Percentiles rank a stretch among this genome's conserved stretches.
Evolutionary conservation across 2,888 invertebrate species (phyloP).

Genomic region (Leuctra nigra): DNA sequence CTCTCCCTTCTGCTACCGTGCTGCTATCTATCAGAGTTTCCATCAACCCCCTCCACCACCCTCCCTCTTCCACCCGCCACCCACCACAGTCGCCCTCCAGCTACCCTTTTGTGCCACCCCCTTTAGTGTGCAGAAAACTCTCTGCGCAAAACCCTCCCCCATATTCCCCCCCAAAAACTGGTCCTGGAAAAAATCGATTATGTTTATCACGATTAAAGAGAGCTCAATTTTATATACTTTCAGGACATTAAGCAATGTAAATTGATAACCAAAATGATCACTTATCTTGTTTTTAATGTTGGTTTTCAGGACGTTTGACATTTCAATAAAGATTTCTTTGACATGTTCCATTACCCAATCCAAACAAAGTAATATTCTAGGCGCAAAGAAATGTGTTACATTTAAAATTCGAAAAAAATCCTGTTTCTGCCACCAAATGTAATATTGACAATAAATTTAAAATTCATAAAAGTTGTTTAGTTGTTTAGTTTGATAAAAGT

Average conservation of each 20-base stretch:
- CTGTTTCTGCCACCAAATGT: no score
- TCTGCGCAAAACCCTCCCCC: conserved; percentile 15
- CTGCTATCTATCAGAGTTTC: conserved; percentile 19
- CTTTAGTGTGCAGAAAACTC: conserved; percentile 19
- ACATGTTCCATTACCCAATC: no score
- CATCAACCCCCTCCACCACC: conserved; percentile 11
- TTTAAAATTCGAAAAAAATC: no score
- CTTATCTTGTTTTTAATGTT: no score
- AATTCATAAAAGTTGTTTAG: no score
- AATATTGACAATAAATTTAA: no score
- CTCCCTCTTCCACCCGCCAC: neutral
- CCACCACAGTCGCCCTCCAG: no score
- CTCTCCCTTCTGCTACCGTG: conserved; percentile 8
- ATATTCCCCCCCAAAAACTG: conserved; percentile 12
- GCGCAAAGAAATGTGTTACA: no score
- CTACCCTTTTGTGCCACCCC: conserved; percentile 18
- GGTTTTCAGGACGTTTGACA: neutral
- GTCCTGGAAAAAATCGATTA: conserved; percentile 16
- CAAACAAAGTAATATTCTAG: no score
- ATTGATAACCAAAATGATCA: neutral
- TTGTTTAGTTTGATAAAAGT: no score
- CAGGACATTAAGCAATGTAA: neutral
- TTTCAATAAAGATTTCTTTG: no score
- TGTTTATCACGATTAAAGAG: conserved; percentile 2
- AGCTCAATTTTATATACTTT: conserved; percentile 1